These are phyloP conservation scores for Gortyna flavago DNA, from an alignment of 2,888 invertebrate species.

Conservation along the genomic window DNA sequence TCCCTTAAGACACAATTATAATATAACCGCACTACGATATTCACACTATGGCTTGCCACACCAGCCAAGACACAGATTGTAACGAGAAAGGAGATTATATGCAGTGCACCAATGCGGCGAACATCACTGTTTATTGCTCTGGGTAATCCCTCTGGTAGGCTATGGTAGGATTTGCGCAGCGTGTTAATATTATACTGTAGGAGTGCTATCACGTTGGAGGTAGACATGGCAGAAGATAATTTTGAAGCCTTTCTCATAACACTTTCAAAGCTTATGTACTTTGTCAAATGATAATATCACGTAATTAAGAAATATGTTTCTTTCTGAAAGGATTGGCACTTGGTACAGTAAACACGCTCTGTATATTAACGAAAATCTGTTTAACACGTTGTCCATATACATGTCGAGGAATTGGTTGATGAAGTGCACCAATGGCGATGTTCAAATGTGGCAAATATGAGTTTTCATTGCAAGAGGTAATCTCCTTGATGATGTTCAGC, in stretches of 20 bases:
- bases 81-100: conserved; percentile 53
- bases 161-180: conserved; percentile 32
- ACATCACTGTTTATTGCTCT: conserved; percentile 54
- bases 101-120: conserved; percentile 52
- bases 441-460: not conserved
- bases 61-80: conserved; percentile 54
- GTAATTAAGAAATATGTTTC: not conserved
- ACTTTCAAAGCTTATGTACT: not conserved
- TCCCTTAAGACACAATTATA: conserved; percentile 32
- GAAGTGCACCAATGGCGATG: not conserved
- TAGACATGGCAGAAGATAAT: not conserved
- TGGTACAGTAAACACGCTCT: not conserved
- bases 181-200: conserved; percentile 27
- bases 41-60: conserved; percentile 26
- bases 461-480: not conserved
- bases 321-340: not conserved
- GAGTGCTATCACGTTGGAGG: conserved; percentile 6
- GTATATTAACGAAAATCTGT: not conserved
- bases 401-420: not conserved
- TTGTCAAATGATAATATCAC: not conserved
- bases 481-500: not conserved
- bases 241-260: not conserved
- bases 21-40: conserved; percentile 31
- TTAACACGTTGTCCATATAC: not conserved
- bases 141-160: conserved; percentile 44